Evolutionary conservation across 1,140 invertebrate species (phyloP).

Genomic region (Gonatopus flavifemur): DNA sequence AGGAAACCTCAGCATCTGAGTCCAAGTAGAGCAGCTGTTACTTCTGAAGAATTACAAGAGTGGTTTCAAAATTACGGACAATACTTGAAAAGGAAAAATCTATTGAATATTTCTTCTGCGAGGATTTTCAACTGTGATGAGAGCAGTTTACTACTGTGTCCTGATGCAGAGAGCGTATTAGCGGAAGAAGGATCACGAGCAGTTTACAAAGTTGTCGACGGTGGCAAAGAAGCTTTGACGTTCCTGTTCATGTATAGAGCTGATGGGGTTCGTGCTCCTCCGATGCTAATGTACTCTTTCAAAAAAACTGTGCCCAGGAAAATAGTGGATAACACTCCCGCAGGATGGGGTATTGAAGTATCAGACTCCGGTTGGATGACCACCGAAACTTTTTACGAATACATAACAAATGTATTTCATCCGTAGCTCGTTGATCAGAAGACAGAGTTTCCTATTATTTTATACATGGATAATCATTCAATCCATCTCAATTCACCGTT

Average conservation of each 20-base stretch:
- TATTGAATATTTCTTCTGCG: conserved; percentile 8
- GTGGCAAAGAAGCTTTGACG: conserved; percentile 28
- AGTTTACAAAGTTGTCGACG: conserved; percentile 35
- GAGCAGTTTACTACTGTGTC: conserved; percentile 31
- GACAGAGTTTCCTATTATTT: conserved; percentile 35
- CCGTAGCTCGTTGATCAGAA: conserved; percentile 33
- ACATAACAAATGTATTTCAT: conserved; percentile 42
- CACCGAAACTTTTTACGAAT: conserved; percentile 44
- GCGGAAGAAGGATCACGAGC: conserved; percentile 34
- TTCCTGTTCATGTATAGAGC: conserved; percentile 31
- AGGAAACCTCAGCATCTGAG: conserved; percentile 14
- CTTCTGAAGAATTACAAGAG: conserved; percentile 12
- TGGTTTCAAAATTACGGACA: conserved; percentile 13
- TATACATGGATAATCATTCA: conserved; percentile 9
- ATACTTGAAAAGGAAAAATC: conserved; percentile 13
- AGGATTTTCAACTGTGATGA: conserved; percentile 25
- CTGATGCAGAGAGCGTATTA: conserved; percentile 31
- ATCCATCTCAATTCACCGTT: conserved; percentile 35
- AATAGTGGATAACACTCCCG: no score
- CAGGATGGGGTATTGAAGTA: no score
- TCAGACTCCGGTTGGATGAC: conserved; percentile 49
- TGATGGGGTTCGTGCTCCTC: conserved; percentile 20
- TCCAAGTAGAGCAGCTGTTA: conserved; percentile 10
- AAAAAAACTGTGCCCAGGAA: no score
- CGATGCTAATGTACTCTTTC: conserved; percentile 30